Base-by-base conservation (phyloP, 1,140 invertebrate species). In the Penaeus indicus region DNA sequence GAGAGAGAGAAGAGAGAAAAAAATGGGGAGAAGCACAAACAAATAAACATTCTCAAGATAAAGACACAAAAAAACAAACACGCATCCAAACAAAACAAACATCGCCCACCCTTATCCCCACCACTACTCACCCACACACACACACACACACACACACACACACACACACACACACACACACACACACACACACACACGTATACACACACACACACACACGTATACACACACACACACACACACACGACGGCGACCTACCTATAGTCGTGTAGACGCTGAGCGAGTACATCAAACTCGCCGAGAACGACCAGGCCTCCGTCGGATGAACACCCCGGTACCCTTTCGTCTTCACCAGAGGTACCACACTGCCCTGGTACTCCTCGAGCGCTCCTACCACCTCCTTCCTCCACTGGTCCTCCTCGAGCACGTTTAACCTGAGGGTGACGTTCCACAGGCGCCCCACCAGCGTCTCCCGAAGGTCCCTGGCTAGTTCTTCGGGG, bases 201-300 rank as follows among this genome's bases (percentile, higher is more conserved):
- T 42, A 42, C 38, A 42, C 38, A 42, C 38, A 42, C 4, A 42
- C 38, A 42, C 38, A 42, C 38, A 42, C 38, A 77, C 42, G 38
- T 1, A 32, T 2, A 21, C 32, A 32, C 32, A 32, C 32, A 32
- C 32, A 32, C 32, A 32, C 32, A 11, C 38, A 0, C 60, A 5
- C 8, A 61, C 21, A 42, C 54, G 27, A 63, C 16, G 8, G 3
- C 22, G 7, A 80, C 89, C 61, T 72, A 90, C 90, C 90, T 84
- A 91, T 91, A 47, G 90, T 91, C 27, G 90, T 91, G 83, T 90
- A 90, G 67, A 91, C 85, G 42, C 89, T 91, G 61, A 91, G 79
- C 10, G 90, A 91, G 54, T 90, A 91, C 89, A 91, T 91, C 47
- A 91, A 84, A 13, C 89, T 84, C 21, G 89, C 89, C 61, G 81